These are phyloP conservation scores for Hyperoplus immaculatus DNA, from an alignment of 2,797 vertebrate species.

Conservation along the genomic window DNA sequence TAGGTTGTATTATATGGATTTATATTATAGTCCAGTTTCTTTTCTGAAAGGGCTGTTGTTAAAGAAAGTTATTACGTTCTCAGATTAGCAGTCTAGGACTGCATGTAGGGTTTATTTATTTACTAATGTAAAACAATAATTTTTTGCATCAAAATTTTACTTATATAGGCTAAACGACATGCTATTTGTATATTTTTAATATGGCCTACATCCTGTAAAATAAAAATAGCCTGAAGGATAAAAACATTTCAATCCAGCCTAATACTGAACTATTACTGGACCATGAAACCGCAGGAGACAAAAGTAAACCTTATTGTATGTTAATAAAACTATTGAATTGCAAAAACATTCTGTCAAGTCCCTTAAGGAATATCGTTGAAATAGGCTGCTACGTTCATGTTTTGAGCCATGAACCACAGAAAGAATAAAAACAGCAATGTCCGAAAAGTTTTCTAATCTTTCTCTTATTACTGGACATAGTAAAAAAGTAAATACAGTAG, in stretches of 20 bases:
- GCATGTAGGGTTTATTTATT: too few relatives aligned
- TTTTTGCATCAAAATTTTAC: too few relatives aligned
- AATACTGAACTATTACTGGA: conserved; percentile 25
- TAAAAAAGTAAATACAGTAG: conserved; percentile 25
- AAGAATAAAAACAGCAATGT: conserved; percentile 29
- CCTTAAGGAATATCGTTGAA: conserved; percentile 1
- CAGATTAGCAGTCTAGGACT: too few relatives aligned
- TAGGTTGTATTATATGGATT: not conserved
- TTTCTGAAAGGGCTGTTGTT: too few relatives aligned
- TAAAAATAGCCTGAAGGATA: not conserved
- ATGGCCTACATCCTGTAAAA: not conserved
- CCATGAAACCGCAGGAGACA: conserved; percentile 47
- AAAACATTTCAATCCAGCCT: not conserved
- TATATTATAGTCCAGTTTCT: not conserved
- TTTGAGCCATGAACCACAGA: conserved; percentile 32
- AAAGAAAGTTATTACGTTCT: too few relatives aligned
- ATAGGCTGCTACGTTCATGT: not conserved
- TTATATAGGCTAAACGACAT: too few relatives aligned
- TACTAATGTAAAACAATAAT: too few relatives aligned
- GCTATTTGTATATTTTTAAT: not conserved
- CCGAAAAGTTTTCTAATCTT: conserved; percentile 18
- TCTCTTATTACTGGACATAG: conserved; percentile 27
- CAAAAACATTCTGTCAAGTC: conserved; percentile 12
- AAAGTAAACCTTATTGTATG: conserved; percentile 47
- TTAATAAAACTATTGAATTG: conserved; percentile 32